Evolutionary conservation across 2,113 vertebrate genomes (phyloP), one percentile per base, ranked within the genome.

Genomic region (Zingel zingel): DNA sequence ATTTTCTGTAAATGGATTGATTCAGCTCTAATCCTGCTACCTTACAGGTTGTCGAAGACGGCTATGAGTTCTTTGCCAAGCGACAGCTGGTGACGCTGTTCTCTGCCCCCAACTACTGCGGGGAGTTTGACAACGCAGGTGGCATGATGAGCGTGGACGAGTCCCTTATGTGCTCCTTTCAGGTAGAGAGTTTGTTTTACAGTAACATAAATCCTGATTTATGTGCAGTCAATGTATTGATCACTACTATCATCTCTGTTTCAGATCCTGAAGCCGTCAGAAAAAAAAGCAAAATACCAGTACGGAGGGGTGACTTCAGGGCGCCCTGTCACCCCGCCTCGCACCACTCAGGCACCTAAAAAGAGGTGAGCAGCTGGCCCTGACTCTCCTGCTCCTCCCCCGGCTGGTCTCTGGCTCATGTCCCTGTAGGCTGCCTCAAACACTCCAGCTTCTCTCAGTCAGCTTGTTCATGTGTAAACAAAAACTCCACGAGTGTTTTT

Each of bases 91-190:
- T 99, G 85, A 98, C 97, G 21, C 93, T 99, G 36, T 99, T 98
- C 92, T 98, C 97, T 30, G 97, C 97, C 80, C 97, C 97, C 48
- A 98, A 98, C 95, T 98, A 98, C 81, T 98, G 97, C 85, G 97
- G 97, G 43, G 97, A 98, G 88, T 98, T 98, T 92, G 97, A 98
- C 94, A 98, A 98, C 83, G 97, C 97, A 54, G 97, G 97, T 12
- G 97, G 97, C 85, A 98, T 98, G 97, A 98, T 98, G 97, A 98
- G 97, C 50, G 97, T 98, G 91, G 97, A 99, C 86, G 97, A 99
- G 94, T 98, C 97, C 56, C 94, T 99, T 83, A 98, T 99, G 97
- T 99, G 97, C 92, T 98, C 97, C 53, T 99, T 99, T 91, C 97
- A 99, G 97, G 97, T 98, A 65, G 23, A 23, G 25, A 16, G 19